Percentiles rank a stretch among this genome's conserved stretches.
Conservation (phyloP, 2,797 vertebrate genomes). For the Periparus ater region DNA sequence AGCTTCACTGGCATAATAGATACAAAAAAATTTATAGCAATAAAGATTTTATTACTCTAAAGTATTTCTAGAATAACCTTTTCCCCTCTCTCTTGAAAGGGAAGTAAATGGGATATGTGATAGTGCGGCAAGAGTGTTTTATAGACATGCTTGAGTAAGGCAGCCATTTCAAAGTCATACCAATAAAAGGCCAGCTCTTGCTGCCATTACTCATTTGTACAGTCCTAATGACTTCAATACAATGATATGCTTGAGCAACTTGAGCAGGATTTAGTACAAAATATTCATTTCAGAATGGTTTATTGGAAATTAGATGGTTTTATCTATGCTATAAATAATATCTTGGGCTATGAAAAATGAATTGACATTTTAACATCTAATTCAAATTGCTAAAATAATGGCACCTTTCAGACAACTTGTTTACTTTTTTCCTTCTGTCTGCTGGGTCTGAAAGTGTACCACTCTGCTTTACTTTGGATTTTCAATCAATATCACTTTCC, state of each 20-base stretch:
- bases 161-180: constrained; percentile 19
- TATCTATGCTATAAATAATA: constrained; percentile 34
- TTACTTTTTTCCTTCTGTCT: background rate
- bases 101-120: constrained; percentile 40
- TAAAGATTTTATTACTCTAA: constrained; percentile 57
- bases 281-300: background rate
- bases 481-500: background rate
- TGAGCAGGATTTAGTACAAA: background rate
- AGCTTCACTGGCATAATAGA: background rate
- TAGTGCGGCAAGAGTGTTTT: constrained; percentile 23
- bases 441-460: background rate
- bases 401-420: background rate
- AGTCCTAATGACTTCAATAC: background rate
- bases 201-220: constrained; percentile 33
- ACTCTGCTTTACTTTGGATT: background rate
- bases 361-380: constrained; percentile 22
- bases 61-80: constrained; percentile 65
- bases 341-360: constrained; percentile 6
- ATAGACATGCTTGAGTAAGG: constrained; percentile 11
- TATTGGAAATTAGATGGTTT: constrained; percentile 21
- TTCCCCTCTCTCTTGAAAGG: constrained; percentile 44
- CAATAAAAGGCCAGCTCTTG: constrained; percentile 13
- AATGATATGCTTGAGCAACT: background rate
- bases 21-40: constrained; percentile 41
- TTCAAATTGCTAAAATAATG: background rate